Evolutionary conservation across 2,797 vertebrate species (phyloP), one percentile per base, ranked within the genome.

Genomic region (Leuciscus waleckii): DNA sequence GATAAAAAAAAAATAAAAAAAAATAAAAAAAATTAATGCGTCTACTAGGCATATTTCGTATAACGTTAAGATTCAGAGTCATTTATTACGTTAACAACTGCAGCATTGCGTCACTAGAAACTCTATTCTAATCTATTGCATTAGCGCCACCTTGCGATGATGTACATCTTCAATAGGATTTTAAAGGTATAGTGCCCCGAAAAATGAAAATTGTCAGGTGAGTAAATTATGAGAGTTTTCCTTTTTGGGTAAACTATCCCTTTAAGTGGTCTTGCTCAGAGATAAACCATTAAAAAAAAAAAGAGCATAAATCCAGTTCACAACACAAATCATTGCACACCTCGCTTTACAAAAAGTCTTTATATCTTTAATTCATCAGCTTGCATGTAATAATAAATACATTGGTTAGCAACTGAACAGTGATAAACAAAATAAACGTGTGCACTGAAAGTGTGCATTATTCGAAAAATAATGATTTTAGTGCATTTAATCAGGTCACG

Each of bases 81-180:
- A 26, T 41, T 9, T 39, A 3, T 56, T 23, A n/a, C 3, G 1
- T 16, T 37, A 75, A 29, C 17, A 51, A 35, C 19, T 7, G 19
- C 16, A n/a, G 7, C n/a, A 5, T 51, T 3, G n/a, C 1, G n/a
- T 26, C 11, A 14, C 1, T 63, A 63, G 13, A 51, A 35, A 65
- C 29, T 29, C 1, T 21, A 43, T 56, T 41, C 14, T 26, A 37
- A 23, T 67, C 0, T 54, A 26, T 5, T 10, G 26, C 39, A n/a
- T 61, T 49, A 63, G 21, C 81, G 39, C 70, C 81, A 65, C 29
- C 70, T 49, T 35, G 70, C 14, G 81, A 65, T 43, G 46, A 49
- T 49, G 46, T 16, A 49, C 46, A 49, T 49, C 13, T 16, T 49
- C 46, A 14, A 16, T 5, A 5, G 14, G 46, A 46, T 46, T 43